Conservation (phyloP, 2,113 vertebrate genomes). For the Zosterops lateralis region DNA sequence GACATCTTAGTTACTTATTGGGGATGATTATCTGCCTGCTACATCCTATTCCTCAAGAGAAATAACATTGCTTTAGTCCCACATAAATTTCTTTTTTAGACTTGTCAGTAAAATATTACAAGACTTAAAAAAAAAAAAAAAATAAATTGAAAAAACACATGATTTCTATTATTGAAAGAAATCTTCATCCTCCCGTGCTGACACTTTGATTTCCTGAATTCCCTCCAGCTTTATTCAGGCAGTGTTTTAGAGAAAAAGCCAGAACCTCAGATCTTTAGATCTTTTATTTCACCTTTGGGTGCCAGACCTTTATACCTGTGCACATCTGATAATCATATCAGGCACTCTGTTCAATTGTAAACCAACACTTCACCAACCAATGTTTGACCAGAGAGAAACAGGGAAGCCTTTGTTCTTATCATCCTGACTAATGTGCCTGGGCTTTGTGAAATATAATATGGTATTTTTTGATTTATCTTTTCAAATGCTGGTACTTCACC, state of each 20-base stretch:
- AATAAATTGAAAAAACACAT: neutral
- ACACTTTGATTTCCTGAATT: neutral
- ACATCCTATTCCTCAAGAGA: neutral
- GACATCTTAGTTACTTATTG: fast-evolving
- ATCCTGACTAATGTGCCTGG: fast-evolving
- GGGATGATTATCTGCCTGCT: neutral
- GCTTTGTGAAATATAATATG: neutral
- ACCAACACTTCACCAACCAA: neutral
- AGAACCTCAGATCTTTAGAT: neutral
- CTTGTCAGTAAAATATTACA: neutral
- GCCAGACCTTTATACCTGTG: neutral
- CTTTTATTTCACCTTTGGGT: neutral
- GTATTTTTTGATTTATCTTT: neutral
- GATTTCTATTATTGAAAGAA: neutral
- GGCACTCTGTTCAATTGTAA: neutral
- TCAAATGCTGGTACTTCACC: neutral
- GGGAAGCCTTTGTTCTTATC: neutral
- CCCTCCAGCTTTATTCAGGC: neutral
- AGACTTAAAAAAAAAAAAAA: neutral
- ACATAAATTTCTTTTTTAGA: neutral
- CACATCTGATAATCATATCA: neutral
- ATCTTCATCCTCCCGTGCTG: neutral
- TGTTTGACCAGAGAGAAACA: neutral
- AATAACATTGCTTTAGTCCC: neutral
- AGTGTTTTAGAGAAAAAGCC: neutral